These are phyloP conservation scores for Athetis lepigone DNA, from an alignment of 2,888 invertebrate species.

Conservation along the genomic window DNA sequence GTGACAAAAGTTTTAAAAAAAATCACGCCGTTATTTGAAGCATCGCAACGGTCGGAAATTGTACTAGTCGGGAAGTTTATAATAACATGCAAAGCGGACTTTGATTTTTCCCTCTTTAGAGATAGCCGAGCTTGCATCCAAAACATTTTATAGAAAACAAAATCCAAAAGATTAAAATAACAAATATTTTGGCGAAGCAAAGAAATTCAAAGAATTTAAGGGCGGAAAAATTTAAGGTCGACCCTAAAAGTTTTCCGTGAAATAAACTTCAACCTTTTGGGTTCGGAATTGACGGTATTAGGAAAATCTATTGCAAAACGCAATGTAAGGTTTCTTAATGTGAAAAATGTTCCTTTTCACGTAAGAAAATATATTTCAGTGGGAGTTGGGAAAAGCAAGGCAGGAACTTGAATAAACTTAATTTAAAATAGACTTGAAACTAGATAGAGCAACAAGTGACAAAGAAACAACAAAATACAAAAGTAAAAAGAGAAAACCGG, in stretches of 20 bases:
- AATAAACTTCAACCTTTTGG: conserved; percentile 8
- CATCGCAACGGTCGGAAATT: conserved; percentile 5
- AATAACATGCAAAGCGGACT: neutral
- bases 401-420: conserved; percentile 5
- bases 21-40: neutral
- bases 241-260: neutral
- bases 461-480: conserved; percentile 24
- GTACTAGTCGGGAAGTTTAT: neutral
- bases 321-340: conserved; percentile 11
- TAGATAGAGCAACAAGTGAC: conserved; percentile 36
- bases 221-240: neutral
- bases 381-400: neutral
- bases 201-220: conserved; percentile 2
- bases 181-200: neutral
- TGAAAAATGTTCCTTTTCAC: neutral
- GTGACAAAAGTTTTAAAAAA: conserved; percentile 1
- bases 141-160: neutral
- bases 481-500: conserved; percentile 20
- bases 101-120: neutral
- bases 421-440: conserved; percentile 12
- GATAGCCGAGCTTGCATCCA: neutral
- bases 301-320: conserved; percentile 16
- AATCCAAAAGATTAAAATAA: neutral
- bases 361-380: neutral
- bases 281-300: conserved; percentile 4